Percentiles rank a stretch among this genome's conserved stretches.
These are phyloP conservation scores for Xenotilapia flavipinnis DNA, from an alignment of 2,113 vertebrate genomes.

Conservation along the genomic window DNA sequence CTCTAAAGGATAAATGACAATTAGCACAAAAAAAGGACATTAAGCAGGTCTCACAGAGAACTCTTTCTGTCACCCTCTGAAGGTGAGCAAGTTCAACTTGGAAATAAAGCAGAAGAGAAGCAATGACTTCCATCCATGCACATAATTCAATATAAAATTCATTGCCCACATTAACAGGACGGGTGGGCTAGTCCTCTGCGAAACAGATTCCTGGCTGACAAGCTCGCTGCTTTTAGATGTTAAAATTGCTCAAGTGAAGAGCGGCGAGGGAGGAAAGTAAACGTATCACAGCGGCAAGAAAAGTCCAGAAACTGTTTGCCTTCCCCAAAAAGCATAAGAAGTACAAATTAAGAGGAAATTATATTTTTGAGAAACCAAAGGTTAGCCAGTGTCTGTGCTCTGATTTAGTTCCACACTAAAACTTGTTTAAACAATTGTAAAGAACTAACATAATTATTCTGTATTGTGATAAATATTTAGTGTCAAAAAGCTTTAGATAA, in stretches of 20 bases:
- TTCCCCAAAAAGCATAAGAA: rapidly evolving
- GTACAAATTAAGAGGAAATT: background rate
- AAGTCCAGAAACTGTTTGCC: background rate
- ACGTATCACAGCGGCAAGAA: background rate
- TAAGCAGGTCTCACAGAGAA: background rate
- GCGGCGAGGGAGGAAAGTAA: background rate
- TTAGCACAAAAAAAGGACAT: background rate
- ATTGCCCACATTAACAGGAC: slow-evolving; percentile 12
- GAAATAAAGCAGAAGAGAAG: slow-evolving; percentile 18
- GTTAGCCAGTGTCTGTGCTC: background rate
- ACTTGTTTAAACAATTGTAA: background rate
- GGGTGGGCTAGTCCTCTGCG: background rate
- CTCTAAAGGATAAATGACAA: slow-evolving; percentile 26
- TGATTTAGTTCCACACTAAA: background rate
- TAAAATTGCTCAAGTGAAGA: background rate
- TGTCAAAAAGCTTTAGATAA: background rate
- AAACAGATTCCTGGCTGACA: slow-evolving; percentile 4
- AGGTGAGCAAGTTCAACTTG: background rate
- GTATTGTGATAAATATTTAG: background rate
- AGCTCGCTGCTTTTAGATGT: background rate
- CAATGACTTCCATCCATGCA: background rate
- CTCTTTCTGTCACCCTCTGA: background rate
- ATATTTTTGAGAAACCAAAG: background rate
- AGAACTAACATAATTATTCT: background rate
- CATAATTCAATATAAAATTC: slow-evolving; percentile 33